Base-by-base conservation (phyloP, 2,888 invertebrate genomes). In the Heteromyza rotundicornis region DNA sequence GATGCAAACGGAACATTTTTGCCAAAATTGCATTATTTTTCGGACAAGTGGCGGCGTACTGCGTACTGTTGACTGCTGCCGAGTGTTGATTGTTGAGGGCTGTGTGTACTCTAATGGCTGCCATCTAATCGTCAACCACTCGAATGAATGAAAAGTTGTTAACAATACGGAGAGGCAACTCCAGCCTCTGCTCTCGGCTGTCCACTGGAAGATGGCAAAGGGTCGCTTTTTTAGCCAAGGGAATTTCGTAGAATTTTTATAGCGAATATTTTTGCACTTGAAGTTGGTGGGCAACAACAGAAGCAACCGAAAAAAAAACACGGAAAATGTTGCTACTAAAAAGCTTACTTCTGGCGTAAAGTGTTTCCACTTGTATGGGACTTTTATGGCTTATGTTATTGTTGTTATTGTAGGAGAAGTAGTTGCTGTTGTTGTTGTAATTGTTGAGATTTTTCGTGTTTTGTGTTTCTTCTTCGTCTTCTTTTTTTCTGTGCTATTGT, bases 141-240 rank as follows among this genome's bases (percentile, higher is more conserved):
- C n/a, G n/a, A n/a, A n/a, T n/a, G n/a, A n/a, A n/a, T 65, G 49
- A 65, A 64, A 64, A 61, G 61, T 65, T 65, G 63, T 60, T 59
- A 60, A 63, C 65, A 64, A 62, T 57, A 27, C 55, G 35, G 24
- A 59, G 17, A 35, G 22, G 57, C 51, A 52, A 22, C 56, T 23
- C 5, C n/a, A 12, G 40, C 40, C n/a, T 3, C 40, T 40, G 49
- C 50, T 14, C 19, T 17, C 20, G 49, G 35, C 23, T 35, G 44
- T 44, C 20, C 7, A 23, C 14, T 14, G 22, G 40, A 17, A 10
- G 27, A 2, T n/a, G 19, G 19, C 22, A 47, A 27, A 50, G 16
- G 47, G 55, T 35, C 20, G 17, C 16, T 55, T 55, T 55, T 55
- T 55, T 12, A 40, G 40, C 10, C 40, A 40, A 36, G 55, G 27